phyloP scores from a whole-genome alignment of 2,113 vertebrate genomes.

The Equus quagga region DNA sequence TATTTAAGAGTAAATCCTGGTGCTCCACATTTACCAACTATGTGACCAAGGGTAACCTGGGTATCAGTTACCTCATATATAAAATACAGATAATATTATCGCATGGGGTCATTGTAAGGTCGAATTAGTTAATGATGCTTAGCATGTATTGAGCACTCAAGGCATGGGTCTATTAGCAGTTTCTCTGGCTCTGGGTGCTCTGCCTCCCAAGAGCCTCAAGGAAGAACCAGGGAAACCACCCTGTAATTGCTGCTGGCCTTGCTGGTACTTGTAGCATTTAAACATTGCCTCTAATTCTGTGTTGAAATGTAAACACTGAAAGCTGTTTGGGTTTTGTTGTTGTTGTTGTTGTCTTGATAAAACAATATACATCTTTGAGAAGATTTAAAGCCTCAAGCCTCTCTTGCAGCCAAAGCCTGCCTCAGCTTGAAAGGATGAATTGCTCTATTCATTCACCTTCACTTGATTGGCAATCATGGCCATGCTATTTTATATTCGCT shows the following conservation, averaged over 20 bases:
- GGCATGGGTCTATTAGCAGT: rapidly evolving
- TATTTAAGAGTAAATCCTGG: background rate
- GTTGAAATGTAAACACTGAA: conserved; percentile 27
- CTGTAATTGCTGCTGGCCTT: background rate
- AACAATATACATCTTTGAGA: background rate
- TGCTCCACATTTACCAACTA: background rate
- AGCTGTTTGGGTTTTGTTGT: background rate
- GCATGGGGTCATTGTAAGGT: background rate
- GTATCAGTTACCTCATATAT: background rate
- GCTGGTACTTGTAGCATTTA: conserved; percentile 8
- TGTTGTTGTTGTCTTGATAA: conserved; percentile 23
- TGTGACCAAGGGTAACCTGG: background rate
- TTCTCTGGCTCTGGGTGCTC: background rate
- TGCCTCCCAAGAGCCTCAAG: background rate
- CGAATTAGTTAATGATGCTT: background rate
- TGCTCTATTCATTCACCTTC: background rate
- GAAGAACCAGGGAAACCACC: background rate
- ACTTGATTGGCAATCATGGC: background rate
- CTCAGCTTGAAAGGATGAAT: conserved; percentile 25
- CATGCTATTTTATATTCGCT: background rate
- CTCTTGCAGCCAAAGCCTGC: background rate
- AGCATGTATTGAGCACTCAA: background rate
- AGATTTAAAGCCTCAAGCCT: background rate
- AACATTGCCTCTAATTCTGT: background rate
- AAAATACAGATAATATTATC: background rate